Base-by-base conservation (phyloP, 2,888 invertebrate genomes). In the Sympetrum striolatum region DNA sequence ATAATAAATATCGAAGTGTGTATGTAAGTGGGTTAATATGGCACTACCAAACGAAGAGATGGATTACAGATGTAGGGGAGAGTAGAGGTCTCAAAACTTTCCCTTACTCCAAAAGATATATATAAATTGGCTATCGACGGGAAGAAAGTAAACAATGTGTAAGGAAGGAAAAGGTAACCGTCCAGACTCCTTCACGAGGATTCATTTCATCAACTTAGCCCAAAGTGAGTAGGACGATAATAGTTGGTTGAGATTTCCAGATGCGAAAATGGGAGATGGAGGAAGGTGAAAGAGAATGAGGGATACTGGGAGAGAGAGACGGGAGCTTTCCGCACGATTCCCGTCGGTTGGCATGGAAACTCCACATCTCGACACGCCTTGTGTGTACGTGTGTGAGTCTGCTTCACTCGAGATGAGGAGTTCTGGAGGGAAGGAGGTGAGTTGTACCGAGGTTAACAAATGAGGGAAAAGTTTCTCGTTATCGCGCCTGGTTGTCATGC, bases 391-490 rank as follows among this genome's bases (percentile, higher is more conserved):
- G 25, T 82, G 25, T 82, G 86, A 39, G 86, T 37, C 60, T 86
- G 37, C 39, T 37, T 37, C 86, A 64, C 86, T 64, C 86, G 37
- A 86, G 58, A 35, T 86, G 86, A 60, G 22, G 86, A 86, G 64
- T 86, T 86, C 53, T 48, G 82, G 3, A 10, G 12, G 60, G 86
- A 35, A 35, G 64, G n/a, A 86, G 86, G 60, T 60, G 60, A 86
- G 64, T 31, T 73, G 73, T 73, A 73, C 73, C 73, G 86, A 86
- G 86, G 39, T 64, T 86, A 60, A 60, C 60, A 86, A 86, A 86
- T 86, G 86, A 86, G 86, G 60, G 86, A 60, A 86, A 86, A 86
- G 86, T 86, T 86, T 86, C 86, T 86, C 86, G 86, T 86, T 86
- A 86, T 60, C 64, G 37, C 48, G 86, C 86, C 35, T 5, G 58